Evolutionary conservation across 2,888 invertebrate species (phyloP).

Genomic region (Ophioninae sp.): DNA sequence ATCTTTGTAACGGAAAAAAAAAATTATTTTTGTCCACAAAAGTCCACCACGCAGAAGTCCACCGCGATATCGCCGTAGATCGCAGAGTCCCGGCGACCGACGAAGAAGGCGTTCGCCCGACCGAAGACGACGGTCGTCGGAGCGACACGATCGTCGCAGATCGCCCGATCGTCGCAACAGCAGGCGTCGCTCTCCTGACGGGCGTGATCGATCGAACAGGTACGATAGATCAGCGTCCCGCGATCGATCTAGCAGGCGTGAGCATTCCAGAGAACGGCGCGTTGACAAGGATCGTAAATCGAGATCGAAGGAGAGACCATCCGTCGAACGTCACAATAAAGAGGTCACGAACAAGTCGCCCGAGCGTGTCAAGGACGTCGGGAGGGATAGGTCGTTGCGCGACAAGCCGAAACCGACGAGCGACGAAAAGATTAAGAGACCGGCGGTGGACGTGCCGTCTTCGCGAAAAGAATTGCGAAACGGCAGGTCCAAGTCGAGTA

Average conservation of each 20-base stretch:
- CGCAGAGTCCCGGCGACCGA: slow-evolving; percentile 76
- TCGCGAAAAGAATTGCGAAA: slow-evolving; percentile 78
- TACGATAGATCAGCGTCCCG: slow-evolving; percentile 79
- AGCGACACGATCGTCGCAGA: slow-evolving; percentile 76
- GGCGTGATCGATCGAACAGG: slow-evolving; percentile 75
- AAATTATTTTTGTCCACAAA: slow-evolving; percentile 26
- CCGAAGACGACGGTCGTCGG: slow-evolving; percentile 77
- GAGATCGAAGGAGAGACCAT: slow-evolving; percentile 77
- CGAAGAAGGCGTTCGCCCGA: slow-evolving; percentile 77
- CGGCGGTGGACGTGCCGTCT: slow-evolving; percentile 67
- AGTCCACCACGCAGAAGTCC: slow-evolving; percentile 79
- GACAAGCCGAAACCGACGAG: slow-evolving; percentile 70
- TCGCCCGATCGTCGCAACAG: slow-evolving; percentile 76
- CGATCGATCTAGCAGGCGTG: slow-evolving; percentile 77
- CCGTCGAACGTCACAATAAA: slow-evolving; percentile 71
- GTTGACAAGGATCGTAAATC: slow-evolving; percentile 77
- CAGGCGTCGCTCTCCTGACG: slow-evolving; percentile 77
- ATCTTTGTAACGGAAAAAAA: neutral
- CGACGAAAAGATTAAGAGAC: slow-evolving; percentile 76
- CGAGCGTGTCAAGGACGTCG: slow-evolving; percentile 74
- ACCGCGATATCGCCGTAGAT: slow-evolving; percentile 77
- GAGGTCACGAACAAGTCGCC: slow-evolving; percentile 72
- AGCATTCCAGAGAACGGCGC: slow-evolving; percentile 80
- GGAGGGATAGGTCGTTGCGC: slow-evolving; percentile 68
- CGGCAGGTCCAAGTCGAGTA: slow-evolving; percentile 79